These are phyloP conservation scores for Acanthopagrus latus DNA, from an alignment of 2,797 vertebrate genomes.

Conservation along the genomic window DNA sequence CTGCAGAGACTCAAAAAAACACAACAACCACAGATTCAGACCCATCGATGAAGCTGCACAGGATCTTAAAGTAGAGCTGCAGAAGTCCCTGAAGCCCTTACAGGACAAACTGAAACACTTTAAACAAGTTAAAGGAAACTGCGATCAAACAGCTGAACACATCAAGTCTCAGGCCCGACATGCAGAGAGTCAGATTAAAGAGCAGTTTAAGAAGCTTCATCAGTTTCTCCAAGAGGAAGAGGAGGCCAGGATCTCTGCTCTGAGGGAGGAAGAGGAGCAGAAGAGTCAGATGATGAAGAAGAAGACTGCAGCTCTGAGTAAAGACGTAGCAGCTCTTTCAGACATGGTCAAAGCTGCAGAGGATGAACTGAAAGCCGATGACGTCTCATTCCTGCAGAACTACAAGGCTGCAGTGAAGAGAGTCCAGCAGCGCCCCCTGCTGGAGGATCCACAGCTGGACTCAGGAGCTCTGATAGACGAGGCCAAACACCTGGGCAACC, in stretches of 20 bases:
- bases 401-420: neutral
- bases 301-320: slow-evolving; percentile 4
- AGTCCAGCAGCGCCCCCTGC: neutral
- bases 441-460: neutral
- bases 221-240: neutral
- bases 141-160: neutral
- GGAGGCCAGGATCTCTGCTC: no score
- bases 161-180: neutral
- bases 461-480: slow-evolving; percentile 17
- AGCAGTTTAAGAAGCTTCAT: slow-evolving; percentile 21
- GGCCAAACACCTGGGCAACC: slow-evolving; percentile 17
- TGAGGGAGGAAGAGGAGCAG: slow-evolving; percentile 3
- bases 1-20: neutral
- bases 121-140: neutral
- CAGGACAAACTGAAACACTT: neutral
- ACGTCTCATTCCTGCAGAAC: slow-evolving; percentile 15
- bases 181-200: neutral
- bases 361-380: neutral
- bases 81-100: neutral
- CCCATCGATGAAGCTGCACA: neutral
- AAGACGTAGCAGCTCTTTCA: slow-evolving; percentile 19
- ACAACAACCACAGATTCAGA: neutral
- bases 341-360: slow-evolving; percentile 10
- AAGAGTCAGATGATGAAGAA: slow-evolving; percentile 9
- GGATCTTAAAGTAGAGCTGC: neutral